These are phyloP conservation scores for Hydractinia echinata DNA, from an alignment of 30 jellyfish, hydroid and myxozoan species.

Conservation along the genomic window DNA sequence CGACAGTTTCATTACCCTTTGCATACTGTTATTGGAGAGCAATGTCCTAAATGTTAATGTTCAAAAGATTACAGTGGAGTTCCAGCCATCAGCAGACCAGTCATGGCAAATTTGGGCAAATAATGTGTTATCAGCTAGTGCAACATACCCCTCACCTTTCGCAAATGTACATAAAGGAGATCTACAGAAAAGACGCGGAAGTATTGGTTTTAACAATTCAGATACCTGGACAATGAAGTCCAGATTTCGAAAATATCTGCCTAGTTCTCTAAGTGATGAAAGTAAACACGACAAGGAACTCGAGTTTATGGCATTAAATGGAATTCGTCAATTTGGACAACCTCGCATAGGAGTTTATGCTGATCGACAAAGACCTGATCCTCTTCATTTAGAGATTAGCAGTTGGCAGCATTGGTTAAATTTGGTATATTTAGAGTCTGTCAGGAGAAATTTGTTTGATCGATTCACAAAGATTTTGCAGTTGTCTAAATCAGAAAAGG, in stretches of 20 bases:
- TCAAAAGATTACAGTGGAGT: not conserved
- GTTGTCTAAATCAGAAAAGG: not conserved
- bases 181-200: not conserved
- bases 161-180: constrained; percentile 26
- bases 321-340: constrained; percentile 20
- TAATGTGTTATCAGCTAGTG: constrained; percentile 20
- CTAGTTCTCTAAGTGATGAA: not conserved
- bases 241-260: not conserved
- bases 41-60: not conserved
- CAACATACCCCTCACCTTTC: constrained; percentile 29
- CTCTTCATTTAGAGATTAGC: constrained; percentile 27
- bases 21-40: not conserved
- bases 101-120: constrained; percentile 11
- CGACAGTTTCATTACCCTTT: constrained; percentile 28
- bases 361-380: constrained; percentile 23
- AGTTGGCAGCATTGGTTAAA: constrained; percentile 21
- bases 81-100: constrained; percentile 24
- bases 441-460: constrained; percentile 9
- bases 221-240: not conserved
- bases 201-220: constrained; percentile 3
- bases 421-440: constrained; percentile 10
- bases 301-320: constrained; percentile 13
- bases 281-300: not conserved
- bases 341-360: constrained; percentile 26
- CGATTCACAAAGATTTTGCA: not conserved